A percentile compares a stretch with the other conserved stretches of the same genome.
These are phyloP conservation scores for Pelosia muscerda DNA, from an alignment of 2,888 invertebrate genomes.

Conservation along the genomic window DNA sequence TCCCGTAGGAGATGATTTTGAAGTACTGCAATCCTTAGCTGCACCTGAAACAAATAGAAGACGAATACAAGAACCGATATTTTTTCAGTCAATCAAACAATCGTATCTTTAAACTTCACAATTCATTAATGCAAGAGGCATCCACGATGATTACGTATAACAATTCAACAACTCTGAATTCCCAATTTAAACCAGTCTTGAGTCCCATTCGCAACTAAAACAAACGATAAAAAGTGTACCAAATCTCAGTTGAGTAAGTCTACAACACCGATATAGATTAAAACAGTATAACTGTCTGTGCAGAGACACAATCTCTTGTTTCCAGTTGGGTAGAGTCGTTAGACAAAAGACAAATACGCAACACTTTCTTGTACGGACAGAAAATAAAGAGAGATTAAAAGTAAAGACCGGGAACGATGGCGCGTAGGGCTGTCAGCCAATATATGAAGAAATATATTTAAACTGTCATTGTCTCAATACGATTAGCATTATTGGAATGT, in stretches of 20 bases:
- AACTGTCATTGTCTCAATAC: no score
- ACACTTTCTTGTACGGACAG: constrained; percentile 70
- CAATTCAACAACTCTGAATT: background rate
- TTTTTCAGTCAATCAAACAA: background rate
- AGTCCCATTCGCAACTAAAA: constrained; percentile 13
- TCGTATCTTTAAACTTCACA: background rate
- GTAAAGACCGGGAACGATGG: constrained; percentile 62
- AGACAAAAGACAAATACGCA: constrained; percentile 80
- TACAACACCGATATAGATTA: constrained; percentile 38
- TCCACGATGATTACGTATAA: background rate
- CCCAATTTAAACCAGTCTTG: constrained; percentile 15
- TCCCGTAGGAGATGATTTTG: no score
- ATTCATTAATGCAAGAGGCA: background rate
- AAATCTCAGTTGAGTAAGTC: constrained; percentile 30
- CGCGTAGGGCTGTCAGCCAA: constrained; percentile 60
- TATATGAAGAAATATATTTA: no score
- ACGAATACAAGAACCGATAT: background rate
- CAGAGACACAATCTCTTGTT: constrained; percentile 64
- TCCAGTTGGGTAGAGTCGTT: constrained; percentile 71
- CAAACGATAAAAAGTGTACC: constrained; percentile 16
- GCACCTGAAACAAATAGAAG: no score
- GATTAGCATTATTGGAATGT: no score
- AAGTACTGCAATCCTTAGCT: no score
- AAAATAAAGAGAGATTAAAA: constrained; percentile 82
- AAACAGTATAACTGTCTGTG: constrained; percentile 50